Evolutionary conservation across 2,888 invertebrate genomes (phyloP).

Genomic region (Orchestes rusci): DNA sequence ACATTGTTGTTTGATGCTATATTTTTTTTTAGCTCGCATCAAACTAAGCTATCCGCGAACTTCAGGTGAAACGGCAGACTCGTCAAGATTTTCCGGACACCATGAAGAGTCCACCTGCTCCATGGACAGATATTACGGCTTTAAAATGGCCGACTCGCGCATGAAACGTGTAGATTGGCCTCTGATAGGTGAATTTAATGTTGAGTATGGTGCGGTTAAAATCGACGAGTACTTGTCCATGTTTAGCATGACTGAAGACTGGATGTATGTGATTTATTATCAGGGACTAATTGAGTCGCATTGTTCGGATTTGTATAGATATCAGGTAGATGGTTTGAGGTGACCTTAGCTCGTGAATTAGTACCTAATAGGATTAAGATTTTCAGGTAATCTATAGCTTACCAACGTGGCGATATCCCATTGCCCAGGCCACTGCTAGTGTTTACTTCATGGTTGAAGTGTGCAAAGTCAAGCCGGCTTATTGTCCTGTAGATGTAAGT

Average conservation of each 20-base stretch:
- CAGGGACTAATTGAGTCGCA: conserved; percentile 9
- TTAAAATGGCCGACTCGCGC: too few species aligned
- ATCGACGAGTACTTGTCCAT: conserved; percentile 27
- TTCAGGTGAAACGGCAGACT: too few species aligned
- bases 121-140: too few species aligned
- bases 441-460: conserved; percentile 43
- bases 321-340: too few species aligned
- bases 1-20: neutral
- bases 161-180: conserved; percentile 26
- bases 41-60: too few species aligned
- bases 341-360: too few species aligned
- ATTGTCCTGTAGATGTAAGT: conserved; percentile 33
- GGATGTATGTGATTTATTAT: conserved; percentile 28
- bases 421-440: conserved; percentile 44
- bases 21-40: too few species aligned
- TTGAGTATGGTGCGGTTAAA: conserved; percentile 24
- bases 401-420: conserved; percentile 42
- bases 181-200: conserved; percentile 20
- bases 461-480: conserved; percentile 32
- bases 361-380: too few species aligned
- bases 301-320: conserved; percentile 19
- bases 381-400: conserved; percentile 43
- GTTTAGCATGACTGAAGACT: conserved; percentile 25
- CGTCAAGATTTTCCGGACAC: too few species aligned
- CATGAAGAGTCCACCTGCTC: too few species aligned